A percentile compares a stretch with the other conserved stretches of the same genome.
Conservation (phyloP, 2,113 vertebrate species). For the Melanerpes formicivorus region DNA sequence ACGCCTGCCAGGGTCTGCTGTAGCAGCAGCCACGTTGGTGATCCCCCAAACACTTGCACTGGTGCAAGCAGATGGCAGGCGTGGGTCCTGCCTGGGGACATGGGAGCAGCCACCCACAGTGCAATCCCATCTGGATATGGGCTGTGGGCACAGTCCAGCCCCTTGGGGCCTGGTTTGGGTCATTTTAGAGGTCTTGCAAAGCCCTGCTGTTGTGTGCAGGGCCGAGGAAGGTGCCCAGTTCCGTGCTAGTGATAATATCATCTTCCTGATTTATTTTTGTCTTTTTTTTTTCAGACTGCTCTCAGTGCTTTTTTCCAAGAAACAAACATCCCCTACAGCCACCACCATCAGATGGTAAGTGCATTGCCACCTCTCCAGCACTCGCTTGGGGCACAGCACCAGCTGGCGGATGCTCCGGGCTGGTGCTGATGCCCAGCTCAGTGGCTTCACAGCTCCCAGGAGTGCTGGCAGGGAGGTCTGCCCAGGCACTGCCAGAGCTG, state of each 20-base stretch:
- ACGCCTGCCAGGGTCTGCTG: not conserved
- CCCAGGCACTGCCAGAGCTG: not conserved
- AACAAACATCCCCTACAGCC: constrained; percentile 94
- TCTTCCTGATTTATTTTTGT: not conserved
- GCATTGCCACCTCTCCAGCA: not conserved
- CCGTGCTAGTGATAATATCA: not conserved
- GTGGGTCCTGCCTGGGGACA: fast-evolving
- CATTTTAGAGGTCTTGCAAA: not conserved
- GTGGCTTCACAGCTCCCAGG: not conserved
- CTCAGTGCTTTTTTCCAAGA: constrained; percentile 99
- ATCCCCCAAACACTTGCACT: not conserved
- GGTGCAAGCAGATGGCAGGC: not conserved
- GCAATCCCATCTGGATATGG: fast-evolving
- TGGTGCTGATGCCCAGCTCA: not conserved
- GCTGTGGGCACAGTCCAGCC: not conserved
- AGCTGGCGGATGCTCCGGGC: not conserved
- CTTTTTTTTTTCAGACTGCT: constrained; percentile 81
- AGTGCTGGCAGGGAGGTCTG: not conserved
- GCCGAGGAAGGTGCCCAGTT: not conserved
- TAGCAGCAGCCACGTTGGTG: not conserved
- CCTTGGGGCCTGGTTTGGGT: not conserved
- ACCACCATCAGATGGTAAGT: constrained; percentile 99
- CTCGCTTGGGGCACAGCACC: not conserved
- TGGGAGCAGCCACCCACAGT: not conserved
- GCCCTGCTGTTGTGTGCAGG: not conserved